Conservation (phyloP, 2,888 invertebrate genomes). For the Caenorhabditis panamensis region DNA sequence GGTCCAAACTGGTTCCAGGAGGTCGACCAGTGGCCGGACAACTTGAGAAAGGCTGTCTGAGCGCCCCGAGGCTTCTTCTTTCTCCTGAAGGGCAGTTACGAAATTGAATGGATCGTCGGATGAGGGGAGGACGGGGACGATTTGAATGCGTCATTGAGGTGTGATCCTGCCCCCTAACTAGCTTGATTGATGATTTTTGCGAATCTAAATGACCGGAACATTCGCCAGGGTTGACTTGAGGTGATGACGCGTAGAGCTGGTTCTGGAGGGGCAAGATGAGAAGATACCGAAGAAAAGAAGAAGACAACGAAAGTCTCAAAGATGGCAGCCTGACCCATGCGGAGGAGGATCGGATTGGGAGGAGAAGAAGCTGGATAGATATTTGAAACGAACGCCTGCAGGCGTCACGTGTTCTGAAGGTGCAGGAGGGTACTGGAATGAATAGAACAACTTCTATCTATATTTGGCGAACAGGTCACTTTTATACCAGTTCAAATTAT, state of each 20-base stretch:
- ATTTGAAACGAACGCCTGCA: background rate
- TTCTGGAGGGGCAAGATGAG: constrained; percentile 10
- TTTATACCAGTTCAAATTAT: background rate
- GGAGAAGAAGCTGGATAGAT: background rate
- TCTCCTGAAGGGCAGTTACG: constrained; percentile 24
- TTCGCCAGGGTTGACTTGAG: constrained; percentile 31
- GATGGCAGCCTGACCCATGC: constrained; percentile 18
- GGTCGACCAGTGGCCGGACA: constrained; percentile 29
- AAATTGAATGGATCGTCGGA: constrained; percentile 25
- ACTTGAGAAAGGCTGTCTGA: constrained; percentile 13
- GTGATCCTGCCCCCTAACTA: constrained; percentile 42
- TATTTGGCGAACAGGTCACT: background rate
- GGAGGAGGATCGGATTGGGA: background rate
- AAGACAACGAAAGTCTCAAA: constrained; percentile 27
- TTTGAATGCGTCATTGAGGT: constrained; percentile 41
- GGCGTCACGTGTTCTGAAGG: background rate
- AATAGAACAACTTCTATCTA: background rate
- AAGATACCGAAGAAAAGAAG: background rate
- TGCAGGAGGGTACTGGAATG: no score
- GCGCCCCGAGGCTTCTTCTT: constrained; percentile 8
- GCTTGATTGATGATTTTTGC: constrained; percentile 37
- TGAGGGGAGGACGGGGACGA: background rate
- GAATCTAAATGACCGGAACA: constrained; percentile 46
- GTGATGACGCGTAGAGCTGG: constrained; percentile 16
- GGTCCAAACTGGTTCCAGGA: constrained; percentile 26